phyloP scores from a whole-genome alignment of 2,888 invertebrate species.

The Invenusta paracnida region DNA sequence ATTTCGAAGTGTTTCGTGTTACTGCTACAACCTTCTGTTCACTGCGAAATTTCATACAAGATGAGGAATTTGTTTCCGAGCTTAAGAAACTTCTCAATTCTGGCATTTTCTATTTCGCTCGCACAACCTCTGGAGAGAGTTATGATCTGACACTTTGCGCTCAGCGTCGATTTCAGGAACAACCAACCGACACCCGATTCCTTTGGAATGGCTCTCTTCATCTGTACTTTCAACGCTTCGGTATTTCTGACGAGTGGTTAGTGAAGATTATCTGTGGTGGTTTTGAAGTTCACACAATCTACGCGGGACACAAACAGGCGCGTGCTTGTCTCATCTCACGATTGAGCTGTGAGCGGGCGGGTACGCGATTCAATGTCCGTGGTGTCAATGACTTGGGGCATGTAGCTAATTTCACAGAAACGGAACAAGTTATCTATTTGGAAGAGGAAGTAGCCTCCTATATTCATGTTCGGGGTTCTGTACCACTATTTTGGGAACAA shows the following conservation, averaged over 20 bases:
- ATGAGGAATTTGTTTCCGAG: conserved; percentile 35
- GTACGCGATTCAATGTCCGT: conserved; percentile 92
- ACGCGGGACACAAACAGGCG: conserved; percentile 88
- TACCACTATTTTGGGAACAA: conserved; percentile 98
- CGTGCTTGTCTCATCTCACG: conserved; percentile 86
- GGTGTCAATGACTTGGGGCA: conserved; percentile 98
- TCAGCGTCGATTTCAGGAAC: conserved; percentile 80
- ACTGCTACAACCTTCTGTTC: conserved; percentile 86
- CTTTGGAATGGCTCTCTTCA: conserved; percentile 97
- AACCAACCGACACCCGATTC: conserved; percentile 86
- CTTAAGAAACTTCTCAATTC: conserved; percentile 80
- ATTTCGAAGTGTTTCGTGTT: conserved; percentile 87
- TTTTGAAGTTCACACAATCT: conserved; percentile 77
- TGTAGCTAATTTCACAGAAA: conserved; percentile 99
- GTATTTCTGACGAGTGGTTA: conserved; percentile 84
- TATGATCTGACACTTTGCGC: conserved; percentile 90
- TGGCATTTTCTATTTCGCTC: conserved; percentile 96
- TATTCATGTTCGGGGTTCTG: conserved; percentile 83
- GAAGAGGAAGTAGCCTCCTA: conserved; percentile 73
- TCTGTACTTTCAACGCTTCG: conserved; percentile 82
- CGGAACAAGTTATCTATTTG: conserved; percentile 73
- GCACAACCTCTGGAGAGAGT: conserved; percentile 63
- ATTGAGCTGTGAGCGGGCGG: conserved; percentile 92
- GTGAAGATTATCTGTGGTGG: conserved; percentile 93
- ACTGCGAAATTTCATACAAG: conserved; percentile 59